Conservation (phyloP, 1,140 invertebrate species). For the Sycophila sp. region DNA sequence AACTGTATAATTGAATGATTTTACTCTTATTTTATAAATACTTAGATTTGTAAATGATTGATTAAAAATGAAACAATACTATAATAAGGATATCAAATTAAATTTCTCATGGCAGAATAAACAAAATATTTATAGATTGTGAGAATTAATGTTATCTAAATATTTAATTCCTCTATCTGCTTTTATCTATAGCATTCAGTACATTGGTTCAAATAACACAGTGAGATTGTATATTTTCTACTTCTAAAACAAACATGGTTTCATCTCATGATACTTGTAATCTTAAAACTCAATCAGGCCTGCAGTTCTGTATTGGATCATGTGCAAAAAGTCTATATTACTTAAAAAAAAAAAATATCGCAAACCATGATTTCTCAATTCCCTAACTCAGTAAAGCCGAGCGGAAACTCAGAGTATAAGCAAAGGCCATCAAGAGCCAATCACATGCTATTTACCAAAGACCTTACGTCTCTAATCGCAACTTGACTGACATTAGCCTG, state of each 20-base stretch:
- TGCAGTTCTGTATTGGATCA: background rate
- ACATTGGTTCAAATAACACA: too few relatives aligned
- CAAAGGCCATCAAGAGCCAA: background rate
- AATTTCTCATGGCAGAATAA: too few relatives aligned
- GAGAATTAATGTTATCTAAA: too few relatives aligned
- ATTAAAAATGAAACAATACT: too few relatives aligned
- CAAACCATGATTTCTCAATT: background rate
- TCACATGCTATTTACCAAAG: slow-evolving; percentile 13
- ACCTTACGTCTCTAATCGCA: background rate
- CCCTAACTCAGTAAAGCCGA: background rate
- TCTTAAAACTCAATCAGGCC: background rate
- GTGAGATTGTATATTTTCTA: background rate
- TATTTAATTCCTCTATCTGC: too few relatives aligned
- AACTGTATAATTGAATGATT: too few relatives aligned
- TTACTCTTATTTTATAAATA: too few relatives aligned
- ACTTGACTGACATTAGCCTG: slow-evolving; percentile 2
- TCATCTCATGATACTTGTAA: slow-evolving; percentile 7
- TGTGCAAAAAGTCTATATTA: background rate
- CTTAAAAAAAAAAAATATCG: background rate
- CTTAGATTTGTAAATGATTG: too few relatives aligned
- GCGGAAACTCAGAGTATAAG: background rate
- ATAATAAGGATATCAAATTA: too few relatives aligned
- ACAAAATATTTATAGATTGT: too few relatives aligned
- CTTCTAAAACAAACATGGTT: slow-evolving; percentile 4
- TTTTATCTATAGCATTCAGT: too few relatives aligned